These are phyloP conservation scores for Cyanocitta stelleri DNA, from an alignment of 2,113 vertebrate species.

Conservation along the genomic window DNA sequence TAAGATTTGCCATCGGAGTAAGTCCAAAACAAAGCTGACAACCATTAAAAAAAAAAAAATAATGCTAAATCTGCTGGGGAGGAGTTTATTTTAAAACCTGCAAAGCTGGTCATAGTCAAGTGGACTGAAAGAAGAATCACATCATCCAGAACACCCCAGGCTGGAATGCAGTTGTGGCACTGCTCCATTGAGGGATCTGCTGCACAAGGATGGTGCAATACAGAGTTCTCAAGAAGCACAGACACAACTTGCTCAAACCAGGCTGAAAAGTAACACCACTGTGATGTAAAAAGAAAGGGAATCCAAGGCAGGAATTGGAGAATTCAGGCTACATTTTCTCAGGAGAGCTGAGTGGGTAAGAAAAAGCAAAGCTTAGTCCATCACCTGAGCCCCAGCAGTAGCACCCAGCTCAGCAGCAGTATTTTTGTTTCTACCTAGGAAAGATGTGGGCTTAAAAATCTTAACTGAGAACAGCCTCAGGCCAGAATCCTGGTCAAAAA, in stretches of 20 bases:
- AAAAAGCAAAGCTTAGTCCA: not conserved
- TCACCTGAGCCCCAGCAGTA: not conserved
- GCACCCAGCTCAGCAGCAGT: not conserved
- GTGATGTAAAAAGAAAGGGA: not conserved
- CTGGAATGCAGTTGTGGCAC: not conserved
- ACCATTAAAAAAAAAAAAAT: not conserved
- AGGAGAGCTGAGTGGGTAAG: fast-evolving
- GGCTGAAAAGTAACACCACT: not conserved
- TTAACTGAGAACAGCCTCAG: not conserved
- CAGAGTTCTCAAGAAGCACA: not conserved
- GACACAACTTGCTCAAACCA: not conserved
- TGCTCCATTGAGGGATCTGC: not conserved
- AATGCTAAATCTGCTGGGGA: not conserved
- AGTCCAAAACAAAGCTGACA: conserved; percentile 37
- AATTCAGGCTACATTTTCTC: not conserved
- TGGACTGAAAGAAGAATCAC: not conserved
- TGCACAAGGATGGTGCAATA: not conserved
- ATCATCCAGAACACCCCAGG: not conserved
- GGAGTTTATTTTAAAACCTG: not conserved
- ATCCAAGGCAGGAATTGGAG: not conserved
- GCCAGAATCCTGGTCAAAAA: not conserved
- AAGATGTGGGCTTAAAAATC: not conserved
- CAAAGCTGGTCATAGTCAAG: not conserved
- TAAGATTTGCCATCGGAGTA: not conserved
- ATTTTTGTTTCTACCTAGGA: not conserved